Base-by-base conservation (phyloP, 1,140 invertebrate genomes). In the Ylistrum balloti region DNA sequence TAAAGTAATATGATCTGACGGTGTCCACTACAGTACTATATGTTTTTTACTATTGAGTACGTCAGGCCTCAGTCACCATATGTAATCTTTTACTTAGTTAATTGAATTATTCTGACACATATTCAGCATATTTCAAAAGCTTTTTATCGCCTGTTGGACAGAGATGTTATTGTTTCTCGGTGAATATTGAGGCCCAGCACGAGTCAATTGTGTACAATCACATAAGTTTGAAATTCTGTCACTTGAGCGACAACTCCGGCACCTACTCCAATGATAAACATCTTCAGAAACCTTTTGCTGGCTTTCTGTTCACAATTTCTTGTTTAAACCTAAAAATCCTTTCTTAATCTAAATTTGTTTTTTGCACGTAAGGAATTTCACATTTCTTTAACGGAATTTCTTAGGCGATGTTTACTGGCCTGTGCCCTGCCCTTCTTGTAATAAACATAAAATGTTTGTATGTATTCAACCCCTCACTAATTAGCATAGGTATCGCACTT, bases 71-170 rank as follows among this genome's bases (percentile, higher is more conserved):
- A 5, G 22, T 74, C 56, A 5, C 5, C 17, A n/a, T 28, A 74
- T 28, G 56, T 74, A n/a, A 74, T 74, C 5, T 28, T 5, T 74
- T 74, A 74, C 56, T 74, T 74, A 74, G n/a, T 17, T 74, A 74
- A 74, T 74, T 74, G 56, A 74, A 74, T 74, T 74, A 74, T 74
- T 7, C 56, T 74, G 56, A 74, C 56, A 74, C 56, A 74, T 74
- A 74, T 28, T 74, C 56, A 74, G 56, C 56, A 74, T 74, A 74
- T 74, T 74, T 74, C 9, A 74, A 74, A 74, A 74, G 56, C 22
- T 74, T 74, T 74, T 74, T 74, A 17, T 74, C 56, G 56, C 56
- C 56, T 74, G 9, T 11, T 74, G 56, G 56, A 74, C 56, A 74
- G n/a, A 74, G 56, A 74, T 1, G 56, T 74, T 74, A 74, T 74